phyloP scores from a whole-genome alignment of 2,113 vertebrate species.

The Mola mola region DNA sequence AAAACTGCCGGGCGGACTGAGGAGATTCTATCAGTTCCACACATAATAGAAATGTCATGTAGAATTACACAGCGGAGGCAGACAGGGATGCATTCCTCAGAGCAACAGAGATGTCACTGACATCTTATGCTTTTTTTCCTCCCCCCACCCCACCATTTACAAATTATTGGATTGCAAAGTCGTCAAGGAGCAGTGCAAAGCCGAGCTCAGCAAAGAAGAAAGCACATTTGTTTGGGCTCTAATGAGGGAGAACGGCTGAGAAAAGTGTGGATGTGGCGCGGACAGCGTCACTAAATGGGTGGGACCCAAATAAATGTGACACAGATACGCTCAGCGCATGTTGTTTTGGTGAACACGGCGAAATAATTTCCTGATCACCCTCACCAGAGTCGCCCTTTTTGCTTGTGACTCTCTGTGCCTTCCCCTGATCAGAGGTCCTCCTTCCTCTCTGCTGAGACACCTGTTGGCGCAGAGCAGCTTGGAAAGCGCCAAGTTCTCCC shows the following conservation, averaged over 20 bases:
- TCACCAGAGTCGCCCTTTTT: slow-evolving; percentile 31
- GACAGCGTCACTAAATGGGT: slow-evolving; percentile 5
- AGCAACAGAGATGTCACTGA: slow-evolving; percentile 54
- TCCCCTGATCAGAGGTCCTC: slow-evolving; percentile 48
- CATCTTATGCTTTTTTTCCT: slow-evolving; percentile 16
- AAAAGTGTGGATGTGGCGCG: not conserved
- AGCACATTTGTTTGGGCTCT: slow-evolving; percentile 8
- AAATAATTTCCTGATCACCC: slow-evolving; percentile 37
- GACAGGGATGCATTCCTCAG: slow-evolving; percentile 47
- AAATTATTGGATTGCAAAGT: slow-evolving; percentile 20
- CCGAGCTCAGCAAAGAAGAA: not conserved
- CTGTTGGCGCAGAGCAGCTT: slow-evolving; percentile 61
- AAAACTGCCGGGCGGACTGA: slow-evolving; percentile 66
- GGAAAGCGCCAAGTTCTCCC: slow-evolving; percentile 34
- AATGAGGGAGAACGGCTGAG: not conserved
- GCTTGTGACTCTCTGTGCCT: slow-evolving; percentile 38
- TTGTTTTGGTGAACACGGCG: slow-evolving; percentile 10
- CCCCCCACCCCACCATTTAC: no score
- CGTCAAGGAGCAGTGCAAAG: not conserved
- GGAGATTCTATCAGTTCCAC: slow-evolving; percentile 78
- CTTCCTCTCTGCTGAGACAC: slow-evolving; percentile 61
- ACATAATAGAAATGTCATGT: slow-evolving; percentile 81
- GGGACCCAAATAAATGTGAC: not conserved
- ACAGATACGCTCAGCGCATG: not conserved
- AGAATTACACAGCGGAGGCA: slow-evolving; percentile 74